phyloP scores from a whole-genome alignment of 1,140 invertebrate genomes.

The Drosophila pachea region DNA sequence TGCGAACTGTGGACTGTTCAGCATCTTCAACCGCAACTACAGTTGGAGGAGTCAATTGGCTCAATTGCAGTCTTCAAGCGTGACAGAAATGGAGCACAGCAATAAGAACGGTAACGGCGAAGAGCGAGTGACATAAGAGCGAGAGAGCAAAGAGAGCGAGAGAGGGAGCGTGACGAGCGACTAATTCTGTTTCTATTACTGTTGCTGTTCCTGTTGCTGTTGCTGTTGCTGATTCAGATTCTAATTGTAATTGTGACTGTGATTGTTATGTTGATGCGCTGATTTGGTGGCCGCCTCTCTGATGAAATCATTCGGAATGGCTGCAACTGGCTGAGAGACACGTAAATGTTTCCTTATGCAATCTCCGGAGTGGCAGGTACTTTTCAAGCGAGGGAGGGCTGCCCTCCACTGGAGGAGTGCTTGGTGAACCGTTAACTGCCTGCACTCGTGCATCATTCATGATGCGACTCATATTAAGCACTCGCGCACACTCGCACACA shows the following conservation, averaged over 20 bases:
- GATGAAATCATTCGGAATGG: constrained; percentile 66
- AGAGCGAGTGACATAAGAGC: constrained; percentile 34
- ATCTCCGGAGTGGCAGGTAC: constrained; percentile 16
- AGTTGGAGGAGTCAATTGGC: constrained; percentile 71
- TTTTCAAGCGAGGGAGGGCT: constrained; percentile 9
- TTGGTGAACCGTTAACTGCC: constrained; percentile 40
- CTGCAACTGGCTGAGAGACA: constrained; percentile 24
- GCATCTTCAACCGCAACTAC: constrained; percentile 67
- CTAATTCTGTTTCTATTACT: too few relatives aligned
- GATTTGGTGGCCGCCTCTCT: constrained; percentile 46
- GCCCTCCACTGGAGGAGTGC: constrained; percentile 15
- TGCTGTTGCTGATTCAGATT: constrained; percentile 16
- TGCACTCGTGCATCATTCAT: constrained; percentile 39
- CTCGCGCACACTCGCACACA: not conserved
- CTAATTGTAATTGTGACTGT: constrained; percentile 25
- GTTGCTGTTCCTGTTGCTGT: constrained; percentile 31
- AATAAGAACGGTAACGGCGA: not conserved
- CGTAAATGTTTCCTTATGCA: constrained; percentile 45
- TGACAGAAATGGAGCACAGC: constrained; percentile 73
- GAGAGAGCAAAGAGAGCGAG: not conserved
- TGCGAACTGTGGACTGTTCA: constrained; percentile 18
- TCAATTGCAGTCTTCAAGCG: constrained; percentile 76
- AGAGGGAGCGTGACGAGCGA: not conserved
- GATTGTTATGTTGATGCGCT: constrained; percentile 44
- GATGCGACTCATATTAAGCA: constrained; percentile 27